Percentiles rank a stretch among this genome's conserved stretches.
These are phyloP conservation scores for Gopherus flavomarginatus DNA, from an alignment of 2,113 vertebrate genomes.

Conservation along the genomic window DNA sequence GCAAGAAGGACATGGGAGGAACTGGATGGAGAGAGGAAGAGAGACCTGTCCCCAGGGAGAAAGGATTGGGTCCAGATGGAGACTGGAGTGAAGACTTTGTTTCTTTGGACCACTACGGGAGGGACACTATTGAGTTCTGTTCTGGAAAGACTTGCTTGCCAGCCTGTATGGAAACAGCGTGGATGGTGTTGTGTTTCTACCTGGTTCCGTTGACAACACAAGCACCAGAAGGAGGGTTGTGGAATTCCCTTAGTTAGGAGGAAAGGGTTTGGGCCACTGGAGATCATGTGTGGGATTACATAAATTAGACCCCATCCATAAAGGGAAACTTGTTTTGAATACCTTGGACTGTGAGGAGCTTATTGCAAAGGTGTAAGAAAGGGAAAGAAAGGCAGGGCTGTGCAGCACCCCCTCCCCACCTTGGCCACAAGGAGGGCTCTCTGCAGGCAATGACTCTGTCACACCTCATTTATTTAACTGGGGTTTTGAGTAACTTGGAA, in stretches of 20 bases:
- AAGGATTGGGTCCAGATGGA: not conserved
- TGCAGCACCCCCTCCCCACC: too few relatives aligned
- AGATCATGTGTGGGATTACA: not conserved
- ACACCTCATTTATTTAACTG: not conserved
- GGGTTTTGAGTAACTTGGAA: not conserved
- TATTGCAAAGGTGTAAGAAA: not conserved
- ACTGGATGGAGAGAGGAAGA: not conserved
- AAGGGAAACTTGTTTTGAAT: too few relatives aligned
- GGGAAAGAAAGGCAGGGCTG: not conserved
- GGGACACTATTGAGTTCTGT: not conserved
- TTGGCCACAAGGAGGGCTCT: not conserved
- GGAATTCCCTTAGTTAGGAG: not conserved
- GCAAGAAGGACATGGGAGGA: not conserved
- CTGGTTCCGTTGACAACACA: not conserved
- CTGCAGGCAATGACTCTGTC: not conserved
- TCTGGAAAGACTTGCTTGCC: not conserved
- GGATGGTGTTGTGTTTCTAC: not conserved
- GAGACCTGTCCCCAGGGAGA: not conserved
- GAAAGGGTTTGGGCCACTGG: not conserved
- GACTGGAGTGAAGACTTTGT: not conserved
- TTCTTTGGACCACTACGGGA: not conserved
- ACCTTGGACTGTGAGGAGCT: too few relatives aligned
- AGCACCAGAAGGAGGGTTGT: not conserved
- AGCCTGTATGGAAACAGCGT: not conserved
- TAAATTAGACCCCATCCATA: not conserved